Conservation (phyloP, 2,888 invertebrate genomes). For the Microctonus brassicae region DNA sequence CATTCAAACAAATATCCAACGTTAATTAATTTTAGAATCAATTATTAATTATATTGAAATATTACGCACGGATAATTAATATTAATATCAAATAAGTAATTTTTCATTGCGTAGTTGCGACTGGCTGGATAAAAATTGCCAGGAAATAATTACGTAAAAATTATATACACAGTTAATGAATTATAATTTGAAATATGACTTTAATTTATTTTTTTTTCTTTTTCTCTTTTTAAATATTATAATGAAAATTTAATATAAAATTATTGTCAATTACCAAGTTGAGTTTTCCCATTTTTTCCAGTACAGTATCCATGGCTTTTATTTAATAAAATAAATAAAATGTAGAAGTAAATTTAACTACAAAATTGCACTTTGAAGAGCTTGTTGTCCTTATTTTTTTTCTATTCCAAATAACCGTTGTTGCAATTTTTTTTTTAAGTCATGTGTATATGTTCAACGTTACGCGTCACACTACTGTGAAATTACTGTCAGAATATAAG, state of each 20-base stretch:
- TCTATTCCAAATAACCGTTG: conserved; percentile 32
- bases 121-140: not conserved
- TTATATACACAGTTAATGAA: not conserved
- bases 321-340: not conserved
- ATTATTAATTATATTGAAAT: not conserved
- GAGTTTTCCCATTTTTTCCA: conserved; percentile 67
- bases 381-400: conserved; percentile 34
- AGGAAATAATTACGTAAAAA: not conserved
- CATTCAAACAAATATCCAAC: not conserved
- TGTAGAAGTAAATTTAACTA: not conserved
- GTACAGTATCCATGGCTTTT: conserved; percentile 63
- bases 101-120: too few species aligned
- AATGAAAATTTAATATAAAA: conserved; percentile 3
- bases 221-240: not conserved
- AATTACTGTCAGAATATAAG: not conserved
- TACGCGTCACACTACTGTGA: conserved; percentile 28
- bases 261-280: conserved; percentile 59
- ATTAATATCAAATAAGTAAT: too few species aligned
- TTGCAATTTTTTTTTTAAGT: conserved; percentile 2
- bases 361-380: not conserved
- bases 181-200: not conserved
- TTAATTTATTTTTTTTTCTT: not conserved
- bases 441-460: conserved; percentile 25
- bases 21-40: not conserved
- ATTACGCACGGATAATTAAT: too few species aligned